Percentiles rank a stretch among this genome's conserved stretches.
phyloP scores from a whole-genome alignment of 1,140 invertebrate genomes.

The Diabrotica undecimpunctata region DNA sequence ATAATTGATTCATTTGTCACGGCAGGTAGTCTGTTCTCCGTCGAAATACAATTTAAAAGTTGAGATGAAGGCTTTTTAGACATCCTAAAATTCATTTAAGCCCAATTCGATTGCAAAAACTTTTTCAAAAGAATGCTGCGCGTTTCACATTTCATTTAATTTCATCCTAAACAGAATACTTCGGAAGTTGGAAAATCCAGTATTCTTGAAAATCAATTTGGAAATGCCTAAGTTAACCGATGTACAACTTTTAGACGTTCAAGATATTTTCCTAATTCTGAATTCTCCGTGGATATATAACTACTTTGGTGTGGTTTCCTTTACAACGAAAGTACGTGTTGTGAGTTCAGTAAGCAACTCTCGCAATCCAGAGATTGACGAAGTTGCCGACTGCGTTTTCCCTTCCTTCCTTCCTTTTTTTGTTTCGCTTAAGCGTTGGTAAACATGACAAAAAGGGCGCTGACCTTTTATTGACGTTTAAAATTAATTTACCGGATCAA shows the following conservation, averaged over 20 bases:
- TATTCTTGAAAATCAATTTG: slow-evolving; percentile 8
- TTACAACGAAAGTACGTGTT: slow-evolving; percentile 6
- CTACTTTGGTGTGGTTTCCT: slow-evolving; percentile 11
- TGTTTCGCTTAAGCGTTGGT: too few species aligned
- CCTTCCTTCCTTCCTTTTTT: neutral
- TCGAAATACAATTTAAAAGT: too few species aligned
- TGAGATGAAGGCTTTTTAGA: neutral
- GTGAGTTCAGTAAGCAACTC: neutral
- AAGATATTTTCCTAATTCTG: slow-evolving; percentile 8
- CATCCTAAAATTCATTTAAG: neutral
- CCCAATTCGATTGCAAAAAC: neutral
- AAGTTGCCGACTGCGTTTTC: neutral
- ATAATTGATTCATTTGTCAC: too few species aligned
- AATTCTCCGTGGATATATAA: slow-evolving; percentile 5
- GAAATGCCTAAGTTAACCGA: slow-evolving; percentile 5
- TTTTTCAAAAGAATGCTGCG: slow-evolving; percentile 1
- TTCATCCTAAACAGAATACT: slow-evolving; percentile 10
- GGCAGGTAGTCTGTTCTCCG: too few species aligned
- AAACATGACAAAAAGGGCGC: too few species aligned
- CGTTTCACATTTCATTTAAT: slow-evolving; percentile 9
- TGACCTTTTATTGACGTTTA: too few species aligned
- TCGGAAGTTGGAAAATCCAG: slow-evolving; percentile 7
- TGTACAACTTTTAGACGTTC: neutral
- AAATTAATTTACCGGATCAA: too few species aligned
- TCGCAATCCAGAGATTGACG: slow-evolving; percentile 1